phyloP scores from a whole-genome alignment of 92 coral and sea anemone species.

The Isaurus tuberculatus region DNA sequence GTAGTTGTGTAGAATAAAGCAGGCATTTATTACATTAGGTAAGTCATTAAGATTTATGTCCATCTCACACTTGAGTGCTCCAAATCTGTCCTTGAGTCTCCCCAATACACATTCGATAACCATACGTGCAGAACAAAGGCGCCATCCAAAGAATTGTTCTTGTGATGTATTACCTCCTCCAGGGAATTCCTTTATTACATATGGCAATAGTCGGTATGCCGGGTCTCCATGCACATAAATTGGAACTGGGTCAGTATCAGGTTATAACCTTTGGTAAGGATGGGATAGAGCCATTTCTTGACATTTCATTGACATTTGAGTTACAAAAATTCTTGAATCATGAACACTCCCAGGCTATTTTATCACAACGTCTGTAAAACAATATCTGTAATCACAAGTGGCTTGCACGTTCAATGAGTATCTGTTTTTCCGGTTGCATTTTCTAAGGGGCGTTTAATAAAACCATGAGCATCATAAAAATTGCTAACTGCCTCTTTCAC shows the following conservation, averaged over 20 bases:
- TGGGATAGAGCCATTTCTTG: conserved; percentile 56
- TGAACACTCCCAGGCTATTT: conserved; percentile 3
- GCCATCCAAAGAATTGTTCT: conserved; percentile 70
- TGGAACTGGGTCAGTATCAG: conserved; percentile 45
- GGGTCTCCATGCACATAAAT: conserved; percentile 67
- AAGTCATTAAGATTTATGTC: conserved; percentile 58
- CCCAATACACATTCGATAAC: conserved; percentile 73
- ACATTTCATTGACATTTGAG: conserved; percentile 49
- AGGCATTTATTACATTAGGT: conserved; percentile 28
- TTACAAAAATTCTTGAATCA: conserved; percentile 64
- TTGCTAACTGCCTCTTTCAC: too few relatives aligned
- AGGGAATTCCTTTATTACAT: conserved; percentile 70
- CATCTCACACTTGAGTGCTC: conserved; percentile 61
- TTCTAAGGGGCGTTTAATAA: too few relatives aligned
- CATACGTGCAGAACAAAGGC: conserved; percentile 64
- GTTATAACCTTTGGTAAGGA: conserved; percentile 23
- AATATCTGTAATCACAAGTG: conserved; percentile 59
- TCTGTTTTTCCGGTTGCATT: conserved; percentile 60
- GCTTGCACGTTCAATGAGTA: conserved; percentile 60
- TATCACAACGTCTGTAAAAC: conserved; percentile 51
- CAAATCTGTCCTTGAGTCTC: conserved; percentile 70
- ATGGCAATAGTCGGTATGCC: conserved; percentile 62
- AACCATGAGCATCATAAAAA: too few relatives aligned
- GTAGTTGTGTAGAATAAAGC: too few relatives aligned
- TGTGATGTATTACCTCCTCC: conserved; percentile 58